Base-by-base conservation (phyloP, 2,888 invertebrate genomes). In the Temnothorax ravouxi region DNA sequence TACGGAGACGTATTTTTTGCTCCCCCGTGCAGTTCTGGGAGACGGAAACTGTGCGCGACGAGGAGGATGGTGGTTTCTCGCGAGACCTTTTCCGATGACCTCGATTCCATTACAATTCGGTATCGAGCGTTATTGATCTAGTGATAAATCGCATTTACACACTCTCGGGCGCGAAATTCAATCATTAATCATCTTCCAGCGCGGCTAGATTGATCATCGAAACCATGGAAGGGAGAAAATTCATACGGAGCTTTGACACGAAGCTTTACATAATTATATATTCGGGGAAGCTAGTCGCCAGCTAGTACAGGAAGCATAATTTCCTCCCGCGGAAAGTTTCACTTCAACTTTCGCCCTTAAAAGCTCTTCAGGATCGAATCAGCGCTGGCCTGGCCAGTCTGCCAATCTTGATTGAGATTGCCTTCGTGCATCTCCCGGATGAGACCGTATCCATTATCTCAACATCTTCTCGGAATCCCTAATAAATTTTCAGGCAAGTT, bases 401-500 rank as follows among this genome's bases (percentile, higher is more conserved):
- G 71, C 71, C 79, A 80, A 80, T 80, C 59, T 79, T 79, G 59
- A 80, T 80, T 50, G 59, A 38, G 9, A 38, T 18, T 18, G 21
- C 59, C 79, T 15, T 56, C 67, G 56, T 38, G 34, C 66, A 25
- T 2, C 15, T 76, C 66, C 64, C 21, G 11, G 15, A 67, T 56
- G 56, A 56, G 21, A 56, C 64, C 64, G 38, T 61, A 77, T 79
- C 59, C 59, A 80, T 71, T 47, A 56, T 44, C 69, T 2, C 25
- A 25, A 8, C 59, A 3, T 47, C 69, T 69, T 59, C 56, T 25
- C n/a, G 29, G 38, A 13, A 71, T 50, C 3, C 38, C 25, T 71
- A 47, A 80, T 80, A 80, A 80, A 71, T 71, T 80, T 59, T 61
- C 79, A 21, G 18, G n/a, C 6, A 50, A 69, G 25, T 71, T 71